These are phyloP conservation scores for Adelognathus sp. DNA, from an alignment of 2,888 invertebrate species.

Conservation along the genomic window DNA sequence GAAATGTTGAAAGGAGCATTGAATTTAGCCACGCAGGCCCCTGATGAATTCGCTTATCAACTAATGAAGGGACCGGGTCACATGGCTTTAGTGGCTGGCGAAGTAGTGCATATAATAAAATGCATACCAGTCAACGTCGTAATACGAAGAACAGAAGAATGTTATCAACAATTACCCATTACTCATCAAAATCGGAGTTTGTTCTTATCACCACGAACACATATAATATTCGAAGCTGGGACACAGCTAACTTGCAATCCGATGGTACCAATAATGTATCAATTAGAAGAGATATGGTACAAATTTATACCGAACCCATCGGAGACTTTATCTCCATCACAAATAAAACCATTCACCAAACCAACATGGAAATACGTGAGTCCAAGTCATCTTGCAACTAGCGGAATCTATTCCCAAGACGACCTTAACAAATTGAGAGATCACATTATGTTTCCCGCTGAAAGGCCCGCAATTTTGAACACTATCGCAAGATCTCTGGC, in stretches of 20 bases:
- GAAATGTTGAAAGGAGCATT: neutral
- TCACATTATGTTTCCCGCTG: conserved; percentile 25
- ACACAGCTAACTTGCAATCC: conserved; percentile 1
- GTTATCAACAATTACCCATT: neutral
- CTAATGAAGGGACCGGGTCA: conserved; percentile 60
- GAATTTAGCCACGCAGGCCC: neutral
- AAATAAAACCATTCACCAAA: neutral
- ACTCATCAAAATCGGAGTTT: neutral
- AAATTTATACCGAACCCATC: neutral
- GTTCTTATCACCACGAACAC: conserved; percentile 7
- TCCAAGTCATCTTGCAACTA: neutral
- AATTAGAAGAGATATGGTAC: neutral
- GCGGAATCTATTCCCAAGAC: conserved; percentile 22
- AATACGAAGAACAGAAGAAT: neutral
- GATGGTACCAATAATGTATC: neutral
- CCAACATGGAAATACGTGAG: conserved; percentile 18
- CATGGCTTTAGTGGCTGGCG: conserved; percentile 59
- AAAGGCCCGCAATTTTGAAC: conserved; percentile 17
- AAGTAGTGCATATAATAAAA: conserved; percentile 50
- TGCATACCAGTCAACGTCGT: neutral
- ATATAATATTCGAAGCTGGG: conserved; percentile 14
- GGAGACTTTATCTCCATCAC: neutral
- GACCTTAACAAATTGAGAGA: conserved; percentile 23
- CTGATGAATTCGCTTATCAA: neutral
- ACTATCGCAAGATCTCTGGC: neutral